A percentile compares a stretch with the other conserved stretches of the same genome.
These are phyloP conservation scores for Globia sparganii DNA, from an alignment of 2,888 invertebrate genomes.

Conservation along the genomic window DNA sequence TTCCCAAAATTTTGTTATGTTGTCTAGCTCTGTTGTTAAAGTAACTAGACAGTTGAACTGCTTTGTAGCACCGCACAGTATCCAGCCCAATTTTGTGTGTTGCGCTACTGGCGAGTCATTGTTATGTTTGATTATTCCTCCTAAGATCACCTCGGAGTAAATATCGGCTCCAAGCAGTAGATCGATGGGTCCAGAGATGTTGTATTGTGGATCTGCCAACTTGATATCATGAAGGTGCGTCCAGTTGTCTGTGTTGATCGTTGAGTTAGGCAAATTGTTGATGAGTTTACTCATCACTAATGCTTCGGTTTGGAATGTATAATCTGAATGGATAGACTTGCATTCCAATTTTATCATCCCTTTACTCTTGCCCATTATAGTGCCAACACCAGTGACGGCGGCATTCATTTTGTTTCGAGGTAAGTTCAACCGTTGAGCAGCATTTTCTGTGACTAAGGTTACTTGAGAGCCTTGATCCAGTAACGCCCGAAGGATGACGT, in stretches of 20 bases:
- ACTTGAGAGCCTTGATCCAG: slow-evolving; percentile 9
- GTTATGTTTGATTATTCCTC: neutral
- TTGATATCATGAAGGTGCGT: neutral
- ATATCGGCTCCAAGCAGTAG: slow-evolving; percentile 11
- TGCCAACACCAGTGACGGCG: neutral
- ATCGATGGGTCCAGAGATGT: slow-evolving; percentile 7
- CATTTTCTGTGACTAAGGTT: slow-evolving; percentile 4
- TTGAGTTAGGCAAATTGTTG: neutral
- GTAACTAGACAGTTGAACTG: slow-evolving; percentile 2
- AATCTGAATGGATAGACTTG: slow-evolving; percentile 1
- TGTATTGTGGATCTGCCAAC: slow-evolving; percentile 1
- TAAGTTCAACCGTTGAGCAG: slow-evolving; percentile 8
- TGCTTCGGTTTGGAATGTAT: slow-evolving; percentile 3
- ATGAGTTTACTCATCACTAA: neutral
- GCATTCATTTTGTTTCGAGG: neutral
- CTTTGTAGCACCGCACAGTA: slow-evolving; percentile 5
- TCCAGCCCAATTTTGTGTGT: slow-evolving; percentile 2
- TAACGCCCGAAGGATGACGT: slow-evolving; percentile 6
- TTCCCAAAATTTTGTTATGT: neutral
- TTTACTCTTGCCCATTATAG: slow-evolving; percentile 18
- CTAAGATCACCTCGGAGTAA: neutral
- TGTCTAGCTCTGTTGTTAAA: neutral
- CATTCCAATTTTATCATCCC: neutral
- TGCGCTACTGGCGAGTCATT: neutral
- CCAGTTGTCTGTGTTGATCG: neutral